These are phyloP conservation scores for Schizothorax lantsangensis DNA, from an alignment of 2,797 vertebrate species.

Conservation along the genomic window DNA sequence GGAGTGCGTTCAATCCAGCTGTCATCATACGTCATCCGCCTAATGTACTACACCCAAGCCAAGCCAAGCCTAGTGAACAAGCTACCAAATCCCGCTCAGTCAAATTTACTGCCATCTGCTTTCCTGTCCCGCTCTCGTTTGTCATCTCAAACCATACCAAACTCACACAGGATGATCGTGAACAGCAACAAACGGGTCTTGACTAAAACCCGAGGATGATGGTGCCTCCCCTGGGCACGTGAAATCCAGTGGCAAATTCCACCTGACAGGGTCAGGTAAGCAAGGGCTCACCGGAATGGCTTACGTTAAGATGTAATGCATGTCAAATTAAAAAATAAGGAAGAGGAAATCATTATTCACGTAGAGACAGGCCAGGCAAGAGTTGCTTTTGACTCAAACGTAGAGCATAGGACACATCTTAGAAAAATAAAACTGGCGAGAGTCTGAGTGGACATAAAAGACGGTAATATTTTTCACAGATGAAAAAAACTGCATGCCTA, in stretches of 20 bases:
- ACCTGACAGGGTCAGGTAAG: slow-evolving; percentile 35
- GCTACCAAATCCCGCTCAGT: slow-evolving; percentile 33
- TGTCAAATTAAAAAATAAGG: slow-evolving; percentile 18
- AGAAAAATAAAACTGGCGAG: slow-evolving; percentile 31
- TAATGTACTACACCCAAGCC: slow-evolving; percentile 51
- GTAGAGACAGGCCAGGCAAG: background rate
- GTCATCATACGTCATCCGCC: slow-evolving; percentile 50
- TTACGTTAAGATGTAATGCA: slow-evolving; percentile 35
- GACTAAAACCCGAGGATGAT: slow-evolving; percentile 25
- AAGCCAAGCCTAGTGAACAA: slow-evolving; percentile 47
- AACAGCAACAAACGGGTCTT: background rate
- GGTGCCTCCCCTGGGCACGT: background rate
- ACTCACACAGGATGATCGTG: background rate
- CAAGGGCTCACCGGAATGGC: slow-evolving; percentile 23
- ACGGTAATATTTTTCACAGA: slow-evolving; percentile 39
- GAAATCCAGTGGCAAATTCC: slow-evolving; percentile 29
- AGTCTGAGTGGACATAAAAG: slow-evolving; percentile 30
- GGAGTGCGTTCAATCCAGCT: slow-evolving; percentile 33
- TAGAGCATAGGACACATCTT: slow-evolving; percentile 44
- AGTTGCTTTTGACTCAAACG: background rate
- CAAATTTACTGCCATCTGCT: slow-evolving; percentile 51
- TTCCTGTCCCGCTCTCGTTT: slow-evolving; percentile 44
- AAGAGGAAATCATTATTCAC: slow-evolving; percentile 44
- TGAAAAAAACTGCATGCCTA: background rate
- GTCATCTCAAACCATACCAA: slow-evolving; percentile 40